Base-by-base conservation (phyloP, 2,797 vertebrate genomes). In the Forpus xanthops region DNA sequence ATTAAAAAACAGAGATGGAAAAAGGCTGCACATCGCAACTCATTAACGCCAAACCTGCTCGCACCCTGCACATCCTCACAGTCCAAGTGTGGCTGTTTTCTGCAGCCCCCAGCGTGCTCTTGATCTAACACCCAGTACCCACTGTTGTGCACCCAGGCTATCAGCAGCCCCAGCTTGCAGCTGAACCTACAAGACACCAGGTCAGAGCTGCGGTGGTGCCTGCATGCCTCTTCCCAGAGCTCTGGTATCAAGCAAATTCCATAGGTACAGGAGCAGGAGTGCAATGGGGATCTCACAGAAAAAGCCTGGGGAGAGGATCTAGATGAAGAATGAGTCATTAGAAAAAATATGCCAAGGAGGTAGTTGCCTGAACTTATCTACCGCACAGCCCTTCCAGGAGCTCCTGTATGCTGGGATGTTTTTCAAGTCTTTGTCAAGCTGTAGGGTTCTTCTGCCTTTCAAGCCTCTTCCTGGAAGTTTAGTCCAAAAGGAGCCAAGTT, bases 41-140 rank as follows among this genome's bases (percentile, higher is more conserved):
- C 42, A 6, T 4, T 27, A 44, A 39, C 3, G 8, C 13, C 64
- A 47, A 53, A 47, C 21, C 24, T 12, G 23, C 44, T 6, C 6
- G 20, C 6, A 4, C 28, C 21, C 45, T 16, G 27, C 15, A 8
- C 0, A 0, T 37, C 64, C 64, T 37, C 64, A 5, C 0, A 6
- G 18, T 11, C 49, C 41, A 9, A 49, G 35, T 2, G 9, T 1
- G 4, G 53, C 28, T 45, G 33, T 24, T 52, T 74, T 27, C 68
- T 74, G 77, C 13, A 53, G 39, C 5, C 12, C 30, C 20, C 33
- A 58, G 39, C 2, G 1, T 13, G 14, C 31, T 62, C 77, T 23
- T 16, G 11, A 31, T 50, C 37, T 1, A 7, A 65, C 8, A 64
- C 49, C 68, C 41, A 78, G 37, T 12, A 14, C 6, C 35, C 58